phyloP scores from a whole-genome alignment of 2,113 vertebrate genomes.

The Leptodactylus fuscus region DNA sequence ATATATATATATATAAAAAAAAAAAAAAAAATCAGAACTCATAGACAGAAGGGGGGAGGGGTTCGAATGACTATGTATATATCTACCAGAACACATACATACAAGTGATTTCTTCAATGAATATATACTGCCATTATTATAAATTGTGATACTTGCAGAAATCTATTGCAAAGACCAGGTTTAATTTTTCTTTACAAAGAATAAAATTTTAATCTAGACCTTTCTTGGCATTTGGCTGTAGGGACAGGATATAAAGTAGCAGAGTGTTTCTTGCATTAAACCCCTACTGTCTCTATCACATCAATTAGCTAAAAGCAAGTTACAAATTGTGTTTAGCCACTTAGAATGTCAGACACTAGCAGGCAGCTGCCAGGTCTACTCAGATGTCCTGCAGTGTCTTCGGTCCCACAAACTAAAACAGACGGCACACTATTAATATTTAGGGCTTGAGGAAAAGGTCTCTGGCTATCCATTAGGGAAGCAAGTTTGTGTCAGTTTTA shows the following conservation, averaged over 20 bases:
- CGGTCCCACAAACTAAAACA: constrained; percentile 54
- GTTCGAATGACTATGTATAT: too few species aligned
- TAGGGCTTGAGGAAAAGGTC: constrained; percentile 51
- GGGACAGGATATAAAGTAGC: constrained; percentile 54
- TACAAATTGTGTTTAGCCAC: constrained; percentile 58
- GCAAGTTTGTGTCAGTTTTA: constrained; percentile 10
- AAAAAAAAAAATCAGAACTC: too few species aligned
- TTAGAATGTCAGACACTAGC: constrained; percentile 59
- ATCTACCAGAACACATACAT: too few species aligned
- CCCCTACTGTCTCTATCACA: constrained; percentile 60
- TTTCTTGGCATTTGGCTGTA: constrained; percentile 52
- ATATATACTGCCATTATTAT: too few species aligned
- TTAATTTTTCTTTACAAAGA: constrained; percentile 44
- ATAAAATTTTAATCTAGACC: constrained; percentile 57
- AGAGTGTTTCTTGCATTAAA: constrained; percentile 60
- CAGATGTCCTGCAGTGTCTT: constrained; percentile 56
- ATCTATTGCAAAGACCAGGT: constrained; percentile 50
- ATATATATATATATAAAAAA: too few species aligned
- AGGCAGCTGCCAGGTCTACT: constrained; percentile 59
- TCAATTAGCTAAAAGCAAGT: constrained; percentile 61
- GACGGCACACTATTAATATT: constrained; percentile 58
- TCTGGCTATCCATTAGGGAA: constrained; percentile 52
- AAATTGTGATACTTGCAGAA: constrained; percentile 14
- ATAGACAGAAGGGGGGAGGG: too few species aligned
- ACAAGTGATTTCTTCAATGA: too few species aligned